Evolutionary conservation across 2,888 invertebrate species (phyloP), one percentile per base, ranked within the genome.

Genomic region (Tetragnatha montana): DNA sequence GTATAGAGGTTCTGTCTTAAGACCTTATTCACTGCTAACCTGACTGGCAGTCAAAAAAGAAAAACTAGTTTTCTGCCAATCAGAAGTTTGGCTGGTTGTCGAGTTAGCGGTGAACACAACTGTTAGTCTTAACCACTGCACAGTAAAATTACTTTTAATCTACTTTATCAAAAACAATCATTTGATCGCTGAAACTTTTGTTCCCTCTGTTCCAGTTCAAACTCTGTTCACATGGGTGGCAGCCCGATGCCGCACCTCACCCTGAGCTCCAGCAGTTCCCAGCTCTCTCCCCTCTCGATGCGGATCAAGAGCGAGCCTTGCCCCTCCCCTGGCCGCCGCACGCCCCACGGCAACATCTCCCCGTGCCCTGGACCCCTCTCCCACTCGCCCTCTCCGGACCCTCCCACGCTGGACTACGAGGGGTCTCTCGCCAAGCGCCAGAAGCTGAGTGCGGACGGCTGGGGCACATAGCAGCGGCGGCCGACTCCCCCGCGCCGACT

Each of bases 161-260:
- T 74, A 12, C 17, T 19, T 51, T 79, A 21, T n/a, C 17, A 35
- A 35, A 35, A 4, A 2, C 4, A 35, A 35, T 35, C 35, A 35
- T 35, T 35, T 35, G 1, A 35, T 35, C 35, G 4, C 35, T 35
- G 35, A 35, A 35, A 35, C 35, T 4, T 35, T 35, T 35, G 35
- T 35, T 1, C 35, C 4, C 35, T 35, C 35, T 35, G 35, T 89
- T 81, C 22, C 86, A 90, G 89, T 74, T 87, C 86, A 21, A 90
- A 81, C 35, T 82, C 86, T n/a, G 12, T 86, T 79, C 89, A 90
- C 50, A 86, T 90, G 47, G 76, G 86, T n/a, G 89, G 89, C 71
- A 90, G 82, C 68, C 81, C 89, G 3, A 87, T 90, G 89, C 89
- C 86, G n/a, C 89, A 90, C 68, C 78, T 90, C n/a, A 87, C 86